A percentile compares a stretch with the other conserved stretches of the same genome.
Evolutionary conservation across 2,888 invertebrate species (phyloP).

Genomic region (Galeruca laticollis): DNA sequence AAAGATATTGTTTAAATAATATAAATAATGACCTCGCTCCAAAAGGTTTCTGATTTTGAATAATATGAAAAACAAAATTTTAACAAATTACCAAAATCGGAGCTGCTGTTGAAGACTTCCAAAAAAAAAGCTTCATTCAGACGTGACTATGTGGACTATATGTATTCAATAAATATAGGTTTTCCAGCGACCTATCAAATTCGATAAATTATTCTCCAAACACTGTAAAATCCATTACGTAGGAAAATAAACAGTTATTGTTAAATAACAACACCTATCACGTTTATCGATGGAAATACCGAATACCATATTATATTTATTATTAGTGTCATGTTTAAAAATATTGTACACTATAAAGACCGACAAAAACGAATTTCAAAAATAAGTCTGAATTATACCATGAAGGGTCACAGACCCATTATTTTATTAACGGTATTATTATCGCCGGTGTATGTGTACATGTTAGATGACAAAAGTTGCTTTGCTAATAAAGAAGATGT

Average conservation of each 20-base stretch:
- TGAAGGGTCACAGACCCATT: conserved; percentile 33
- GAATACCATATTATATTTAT: not conserved
- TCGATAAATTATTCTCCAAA: not conserved
- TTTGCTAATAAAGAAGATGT: not conserved
- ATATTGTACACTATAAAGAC: conserved; percentile 20
- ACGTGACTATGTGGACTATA: no score
- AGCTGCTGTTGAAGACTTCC: no score
- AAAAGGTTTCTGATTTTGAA: no score
- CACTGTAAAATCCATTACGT: not conserved
- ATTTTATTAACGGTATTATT: conserved; percentile 26
- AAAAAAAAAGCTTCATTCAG: no score
- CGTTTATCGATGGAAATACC: conserved; percentile 12
- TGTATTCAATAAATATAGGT: no score
- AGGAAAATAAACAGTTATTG: not conserved
- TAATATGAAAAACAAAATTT: no score
- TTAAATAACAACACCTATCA: conserved; percentile 5
- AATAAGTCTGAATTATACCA: conserved; percentile 24
- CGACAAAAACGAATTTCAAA: conserved; percentile 6
- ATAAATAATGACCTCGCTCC: no score
- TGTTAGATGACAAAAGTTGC: conserved; percentile 12
- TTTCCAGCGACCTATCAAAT: no score
- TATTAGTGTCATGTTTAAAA: conserved; percentile 1
- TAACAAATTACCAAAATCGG: no score
- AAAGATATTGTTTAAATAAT: no score
- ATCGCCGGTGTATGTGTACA: conserved; percentile 16